A percentile compares a stretch with the other conserved stretches of the same genome.
Conservation (phyloP, 2,113 vertebrate genomes). For the Lanius ludovicianus region DNA sequence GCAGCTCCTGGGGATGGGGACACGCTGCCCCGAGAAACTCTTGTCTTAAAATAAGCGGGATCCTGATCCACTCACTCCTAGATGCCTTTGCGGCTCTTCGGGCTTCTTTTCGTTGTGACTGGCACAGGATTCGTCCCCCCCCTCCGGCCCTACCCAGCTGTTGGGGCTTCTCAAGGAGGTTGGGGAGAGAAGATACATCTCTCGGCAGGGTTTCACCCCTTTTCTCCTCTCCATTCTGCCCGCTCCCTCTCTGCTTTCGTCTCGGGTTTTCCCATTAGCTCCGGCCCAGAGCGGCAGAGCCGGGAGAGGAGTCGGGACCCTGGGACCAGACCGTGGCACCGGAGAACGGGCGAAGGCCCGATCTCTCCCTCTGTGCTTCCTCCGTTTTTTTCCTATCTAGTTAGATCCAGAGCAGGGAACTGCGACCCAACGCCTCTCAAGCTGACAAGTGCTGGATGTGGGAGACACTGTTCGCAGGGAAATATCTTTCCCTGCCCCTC, state of each 20-base stretch:
- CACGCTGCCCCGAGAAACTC: rapidly evolving
- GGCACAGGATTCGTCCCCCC: neutral
- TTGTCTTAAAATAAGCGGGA: neutral
- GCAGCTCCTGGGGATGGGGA: neutral
- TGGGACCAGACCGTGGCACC: rapidly evolving
- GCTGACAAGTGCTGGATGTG: neutral
- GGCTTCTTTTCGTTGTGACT: neutral
- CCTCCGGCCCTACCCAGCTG: rapidly evolving
- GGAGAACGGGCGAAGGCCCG: rapidly evolving
- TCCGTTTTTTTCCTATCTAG: neutral
- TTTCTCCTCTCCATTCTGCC: neutral
- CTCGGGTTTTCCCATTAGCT: neutral
- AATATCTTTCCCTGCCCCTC: rapidly evolving
- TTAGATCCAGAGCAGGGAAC: neutral
- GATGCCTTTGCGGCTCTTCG: neutral
- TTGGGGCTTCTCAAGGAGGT: neutral
- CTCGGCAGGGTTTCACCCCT: rapidly evolving
- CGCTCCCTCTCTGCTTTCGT: rapidly evolving
- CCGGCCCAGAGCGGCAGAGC: neutral
- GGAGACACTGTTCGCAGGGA: neutral
- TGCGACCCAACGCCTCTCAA: rapidly evolving
- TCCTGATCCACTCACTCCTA: rapidly evolving
- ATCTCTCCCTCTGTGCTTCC: neutral
- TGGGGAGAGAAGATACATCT: rapidly evolving
- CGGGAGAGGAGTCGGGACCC: neutral